A percentile compares a stretch with the other conserved stretches of the same genome.
These are phyloP conservation scores for Enteromius argenteus DNA, from an alignment of 2,797 vertebrate species.

Conservation along the genomic window DNA sequence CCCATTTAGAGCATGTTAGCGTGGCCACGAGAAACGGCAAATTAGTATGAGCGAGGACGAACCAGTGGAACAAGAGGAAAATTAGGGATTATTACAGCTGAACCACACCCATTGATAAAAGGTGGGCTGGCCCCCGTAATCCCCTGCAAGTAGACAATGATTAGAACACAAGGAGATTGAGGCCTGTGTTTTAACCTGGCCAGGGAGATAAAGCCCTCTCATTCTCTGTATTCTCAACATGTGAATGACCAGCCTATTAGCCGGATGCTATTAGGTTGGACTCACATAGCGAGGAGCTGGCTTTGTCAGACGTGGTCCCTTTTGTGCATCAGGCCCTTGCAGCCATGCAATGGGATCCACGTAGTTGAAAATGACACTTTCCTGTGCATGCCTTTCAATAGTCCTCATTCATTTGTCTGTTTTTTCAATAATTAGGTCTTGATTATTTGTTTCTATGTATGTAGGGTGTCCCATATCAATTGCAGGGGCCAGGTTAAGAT, in stretches of 20 bases:
- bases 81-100: slow-evolving; percentile 60
- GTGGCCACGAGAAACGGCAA: background rate
- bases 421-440: slow-evolving; percentile 74
- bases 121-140: slow-evolving; percentile 45
- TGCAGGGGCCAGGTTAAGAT: background rate
- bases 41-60: slow-evolving; percentile 44
- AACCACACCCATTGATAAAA: slow-evolving; percentile 57
- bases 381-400: slow-evolving; percentile 64
- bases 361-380: slow-evolving; percentile 51
- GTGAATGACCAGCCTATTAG: slow-evolving; percentile 54
- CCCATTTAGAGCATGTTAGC: slow-evolving; percentile 48
- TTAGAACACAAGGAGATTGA: slow-evolving; percentile 29
- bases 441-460: slow-evolving; percentile 64
- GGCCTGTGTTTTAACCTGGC: slow-evolving; percentile 51
- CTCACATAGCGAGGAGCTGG: slow-evolving; percentile 22
- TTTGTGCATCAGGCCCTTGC: slow-evolving; percentile 44
- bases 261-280: slow-evolving; percentile 23
- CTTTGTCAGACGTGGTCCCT: slow-evolving; percentile 24
- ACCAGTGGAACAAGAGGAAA: slow-evolving; percentile 50
- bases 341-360: slow-evolving; percentile 64
- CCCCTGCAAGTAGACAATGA: slow-evolving; percentile 48
- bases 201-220: slow-evolving; percentile 28
- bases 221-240: slow-evolving; percentile 34
- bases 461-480: slow-evolving; percentile 39
- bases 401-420: slow-evolving; percentile 65